Conservation (phyloP, 2,888 invertebrate species). For the Platerodrilus igneus region DNA sequence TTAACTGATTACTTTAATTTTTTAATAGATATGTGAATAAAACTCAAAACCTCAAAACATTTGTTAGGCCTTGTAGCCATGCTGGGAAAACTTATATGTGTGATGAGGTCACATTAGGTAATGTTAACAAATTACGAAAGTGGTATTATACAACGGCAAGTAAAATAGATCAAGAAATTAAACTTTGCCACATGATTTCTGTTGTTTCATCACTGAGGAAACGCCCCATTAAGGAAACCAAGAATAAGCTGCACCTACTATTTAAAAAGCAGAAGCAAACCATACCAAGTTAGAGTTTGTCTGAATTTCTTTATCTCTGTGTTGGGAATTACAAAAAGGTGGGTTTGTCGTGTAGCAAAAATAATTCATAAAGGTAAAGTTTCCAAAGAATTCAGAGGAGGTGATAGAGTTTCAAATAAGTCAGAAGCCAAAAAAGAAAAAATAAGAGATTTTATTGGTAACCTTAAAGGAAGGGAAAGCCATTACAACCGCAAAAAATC, state of each 20-base stretch:
- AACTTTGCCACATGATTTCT: constrained; percentile 5
- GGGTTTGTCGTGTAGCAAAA: constrained; percentile 1
- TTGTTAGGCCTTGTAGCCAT: constrained; percentile 4
- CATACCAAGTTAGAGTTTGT: constrained; percentile 3
- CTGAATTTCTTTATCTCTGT: background rate
- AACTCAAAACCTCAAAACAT: too few species aligned
- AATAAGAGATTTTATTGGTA: constrained; percentile 6
- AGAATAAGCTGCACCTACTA: background rate
- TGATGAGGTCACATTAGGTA: background rate
- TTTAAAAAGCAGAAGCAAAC: background rate
- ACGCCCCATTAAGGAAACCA: background rate
- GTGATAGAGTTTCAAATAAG: constrained; percentile 7
- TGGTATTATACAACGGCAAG: background rate
- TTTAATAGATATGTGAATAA: constrained; percentile 1
- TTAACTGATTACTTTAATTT: background rate
- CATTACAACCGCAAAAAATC: constrained; percentile 15
- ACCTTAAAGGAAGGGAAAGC: constrained; percentile 11
- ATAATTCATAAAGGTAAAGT: constrained; percentile 1
- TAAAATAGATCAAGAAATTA: constrained; percentile 4
- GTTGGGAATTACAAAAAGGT: constrained; percentile 8
- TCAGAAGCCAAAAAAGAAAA: constrained; percentile 3
- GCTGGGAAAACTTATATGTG: constrained; percentile 4
- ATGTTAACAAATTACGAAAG: background rate
- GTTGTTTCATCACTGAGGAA: background rate
- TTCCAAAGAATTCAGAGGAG: constrained; percentile 6